phyloP scores from a whole-genome alignment of 2,113 vertebrate genomes.

The Pontoporia blainvillei region DNA sequence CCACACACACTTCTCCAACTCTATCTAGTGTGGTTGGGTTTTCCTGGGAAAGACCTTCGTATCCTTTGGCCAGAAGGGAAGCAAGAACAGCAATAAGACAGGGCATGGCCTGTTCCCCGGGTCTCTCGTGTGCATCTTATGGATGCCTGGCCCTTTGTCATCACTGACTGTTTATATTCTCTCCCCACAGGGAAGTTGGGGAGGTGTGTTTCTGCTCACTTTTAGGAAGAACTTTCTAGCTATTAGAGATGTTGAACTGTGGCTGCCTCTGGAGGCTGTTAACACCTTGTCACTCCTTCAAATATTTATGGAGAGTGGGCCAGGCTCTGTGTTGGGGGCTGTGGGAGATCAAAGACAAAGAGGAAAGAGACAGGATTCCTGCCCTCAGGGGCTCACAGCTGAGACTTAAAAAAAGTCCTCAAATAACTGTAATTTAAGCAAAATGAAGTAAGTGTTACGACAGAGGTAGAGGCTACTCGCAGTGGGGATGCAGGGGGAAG shows the following conservation, averaged over 20 bases:
- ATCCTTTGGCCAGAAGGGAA: neutral
- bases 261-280: constrained; percentile 26
- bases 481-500: neutral
- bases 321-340: neutral
- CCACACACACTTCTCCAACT: neutral
- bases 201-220: neutral
- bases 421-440: constrained; percentile 56
- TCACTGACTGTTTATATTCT: neutral
- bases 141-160: neutral
- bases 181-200: neutral
- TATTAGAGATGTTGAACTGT: constrained; percentile 13
- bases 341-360: constrained; percentile 41
- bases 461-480: neutral
- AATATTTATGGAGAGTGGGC: constrained; percentile 51
- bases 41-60: neutral
- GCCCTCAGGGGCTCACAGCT: constrained; percentile 3
- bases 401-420: constrained; percentile 41
- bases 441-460: constrained; percentile 34
- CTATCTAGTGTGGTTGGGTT: neutral
- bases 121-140: neutral
- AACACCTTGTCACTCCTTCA: constrained; percentile 55
- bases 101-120: neutral
- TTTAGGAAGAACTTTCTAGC: constrained; percentile 11
- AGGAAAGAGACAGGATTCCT: constrained; percentile 25
- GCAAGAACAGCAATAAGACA: neutral